These are phyloP conservation scores for Perca schrenkii DNA, from an alignment of 2,113 vertebrate species.

Conservation along the genomic window DNA sequence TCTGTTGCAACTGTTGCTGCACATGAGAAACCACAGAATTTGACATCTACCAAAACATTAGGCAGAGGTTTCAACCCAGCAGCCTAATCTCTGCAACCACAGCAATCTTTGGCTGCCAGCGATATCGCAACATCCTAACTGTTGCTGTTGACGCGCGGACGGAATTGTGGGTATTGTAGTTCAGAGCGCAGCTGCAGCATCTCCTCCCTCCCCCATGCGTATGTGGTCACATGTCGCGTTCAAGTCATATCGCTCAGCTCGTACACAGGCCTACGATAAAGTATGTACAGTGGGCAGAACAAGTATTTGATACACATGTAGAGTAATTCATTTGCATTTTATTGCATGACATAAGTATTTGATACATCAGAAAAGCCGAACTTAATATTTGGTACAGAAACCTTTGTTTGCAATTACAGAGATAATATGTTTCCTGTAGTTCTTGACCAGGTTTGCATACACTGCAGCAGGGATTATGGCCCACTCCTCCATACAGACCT, in stretches of 20 bases:
- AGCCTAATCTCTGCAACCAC: constrained; percentile 75
- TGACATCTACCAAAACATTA: constrained; percentile 54
- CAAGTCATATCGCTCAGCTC: not conserved
- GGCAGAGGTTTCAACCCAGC: constrained; percentile 47
- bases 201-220: not conserved
- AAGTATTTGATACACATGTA: no score
- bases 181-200: constrained; percentile 17
- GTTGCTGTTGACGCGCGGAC: constrained; percentile 68
- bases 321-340: no score
- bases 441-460: no score
- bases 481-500: no score
- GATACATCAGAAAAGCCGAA: no score
- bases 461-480: no score
- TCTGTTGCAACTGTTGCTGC: not conserved
- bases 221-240: constrained; percentile 39
- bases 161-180: constrained; percentile 76
- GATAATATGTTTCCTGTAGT: no score
- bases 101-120: constrained; percentile 76
- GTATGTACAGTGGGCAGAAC: no score
- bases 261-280: no score
- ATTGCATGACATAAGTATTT: no score
- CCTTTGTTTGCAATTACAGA: no score
- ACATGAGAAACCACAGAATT: constrained; percentile 7
- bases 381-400: no score
- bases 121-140: constrained; percentile 79